phyloP scores from a whole-genome alignment of 2,888 invertebrate genomes.

The Hedya salicella region DNA sequence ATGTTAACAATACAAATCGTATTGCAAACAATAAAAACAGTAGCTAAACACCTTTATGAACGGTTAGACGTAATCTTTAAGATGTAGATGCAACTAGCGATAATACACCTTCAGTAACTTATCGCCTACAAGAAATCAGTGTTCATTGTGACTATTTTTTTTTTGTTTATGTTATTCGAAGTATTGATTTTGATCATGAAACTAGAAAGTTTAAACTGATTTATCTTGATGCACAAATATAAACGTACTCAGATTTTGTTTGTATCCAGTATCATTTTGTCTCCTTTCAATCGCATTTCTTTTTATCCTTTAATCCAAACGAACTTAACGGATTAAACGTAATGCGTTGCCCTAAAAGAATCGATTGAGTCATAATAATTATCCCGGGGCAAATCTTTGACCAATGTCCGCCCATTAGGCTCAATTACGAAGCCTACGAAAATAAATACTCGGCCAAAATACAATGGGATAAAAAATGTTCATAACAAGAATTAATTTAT shows the following conservation, averaged over 20 bases:
- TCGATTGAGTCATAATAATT: conserved; percentile 55
- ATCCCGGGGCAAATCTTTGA: conserved; percentile 68
- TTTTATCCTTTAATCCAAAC: conserved; percentile 10
- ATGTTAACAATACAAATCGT: conserved; percentile 71
- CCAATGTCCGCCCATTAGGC: conserved; percentile 79
- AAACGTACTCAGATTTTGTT: neutral
- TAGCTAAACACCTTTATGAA: conserved; percentile 65
- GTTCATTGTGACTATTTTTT: conserved; percentile 34
- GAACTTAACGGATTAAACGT: conserved; percentile 11
- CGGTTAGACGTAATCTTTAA: conserved; percentile 62
- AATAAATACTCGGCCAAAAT: conserved; percentile 73
- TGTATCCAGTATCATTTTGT: neutral
- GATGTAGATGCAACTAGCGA: conserved; percentile 65
- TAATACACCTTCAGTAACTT: conserved; percentile 66
- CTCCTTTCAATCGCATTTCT: neutral
- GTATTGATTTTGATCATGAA: conserved; percentile 57
- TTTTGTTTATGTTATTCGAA: conserved; percentile 46
- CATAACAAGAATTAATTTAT: conserved; percentile 84
- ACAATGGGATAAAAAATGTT: conserved; percentile 81
- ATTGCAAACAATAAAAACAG: conserved; percentile 74
- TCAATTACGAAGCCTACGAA: conserved; percentile 67
- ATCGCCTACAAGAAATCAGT: conserved; percentile 68
- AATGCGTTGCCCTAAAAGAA: conserved; percentile 44
- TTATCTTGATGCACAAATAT: conserved; percentile 32
- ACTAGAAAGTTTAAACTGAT: conserved; percentile 45